These are phyloP conservation scores for Zosterops hypoxanthus DNA, from an alignment of 2,113 vertebrate species.

Conservation along the genomic window DNA sequence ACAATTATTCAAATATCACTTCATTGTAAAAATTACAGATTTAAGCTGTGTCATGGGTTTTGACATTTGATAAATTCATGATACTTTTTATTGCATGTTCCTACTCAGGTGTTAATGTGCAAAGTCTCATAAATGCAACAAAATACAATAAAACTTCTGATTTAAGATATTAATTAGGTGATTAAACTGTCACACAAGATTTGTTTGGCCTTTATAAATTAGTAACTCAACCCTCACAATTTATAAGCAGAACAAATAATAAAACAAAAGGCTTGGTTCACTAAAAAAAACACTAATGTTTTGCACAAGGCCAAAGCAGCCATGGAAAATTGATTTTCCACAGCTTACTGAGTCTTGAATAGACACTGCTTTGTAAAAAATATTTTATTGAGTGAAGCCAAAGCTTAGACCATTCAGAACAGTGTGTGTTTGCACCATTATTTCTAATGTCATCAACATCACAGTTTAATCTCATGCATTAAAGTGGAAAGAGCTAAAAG, in stretches of 20 bases:
- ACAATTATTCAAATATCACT: conserved; percentile 44
- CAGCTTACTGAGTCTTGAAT: not conserved
- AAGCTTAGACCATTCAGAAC: conserved; percentile 6
- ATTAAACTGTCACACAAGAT: conserved; percentile 44
- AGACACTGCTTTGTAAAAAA: not conserved
- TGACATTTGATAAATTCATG: conserved; percentile 46
- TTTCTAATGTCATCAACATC: conserved; percentile 28
- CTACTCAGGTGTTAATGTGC: conserved; percentile 1
- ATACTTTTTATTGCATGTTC: conserved; percentile 11
- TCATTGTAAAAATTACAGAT: conserved; percentile 34
- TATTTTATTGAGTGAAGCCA: not conserved
- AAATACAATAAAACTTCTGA: conserved; percentile 46
- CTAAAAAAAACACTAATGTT: conserved; percentile 9
- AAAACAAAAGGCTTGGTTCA: conserved; percentile 42
- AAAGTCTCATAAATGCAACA: conserved; percentile 42
- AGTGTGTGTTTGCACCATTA: conserved; percentile 5
- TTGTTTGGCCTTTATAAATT: conserved; percentile 49
- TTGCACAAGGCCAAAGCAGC: conserved; percentile 13
- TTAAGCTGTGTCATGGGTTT: conserved; percentile 25
- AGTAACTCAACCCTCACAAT: conserved; percentile 11
- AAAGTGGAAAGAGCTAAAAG: not conserved
- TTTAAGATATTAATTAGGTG: conserved; percentile 45
- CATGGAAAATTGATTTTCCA: conserved; percentile 44
- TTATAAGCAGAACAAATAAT: conserved; percentile 42
- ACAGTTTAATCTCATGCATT: not conserved